Percentiles rank a stretch among this genome's conserved stretches.
These are phyloP conservation scores for Galeruca laticollis DNA, from an alignment of 2,888 invertebrate genomes.

Conservation along the genomic window DNA sequence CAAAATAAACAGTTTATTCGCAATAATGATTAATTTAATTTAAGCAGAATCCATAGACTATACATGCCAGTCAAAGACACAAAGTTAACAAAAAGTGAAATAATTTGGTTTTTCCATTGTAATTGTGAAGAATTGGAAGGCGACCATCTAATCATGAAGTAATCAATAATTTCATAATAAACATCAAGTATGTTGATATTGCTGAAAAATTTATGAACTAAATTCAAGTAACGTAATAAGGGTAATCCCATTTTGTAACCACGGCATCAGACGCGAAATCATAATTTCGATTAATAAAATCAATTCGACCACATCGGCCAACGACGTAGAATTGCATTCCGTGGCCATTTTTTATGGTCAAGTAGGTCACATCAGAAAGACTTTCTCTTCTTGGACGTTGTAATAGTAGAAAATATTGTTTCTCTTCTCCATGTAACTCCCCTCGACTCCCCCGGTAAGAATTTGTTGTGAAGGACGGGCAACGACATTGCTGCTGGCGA, in stretches of 20 bases:
- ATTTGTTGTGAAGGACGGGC: slow-evolving; percentile 55
- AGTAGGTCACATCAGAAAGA: slow-evolving; percentile 58
- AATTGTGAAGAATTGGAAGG: no score
- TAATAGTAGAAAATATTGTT: slow-evolving; percentile 47
- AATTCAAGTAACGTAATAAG: background rate
- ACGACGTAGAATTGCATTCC: slow-evolving; percentile 54
- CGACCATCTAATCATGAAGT: no score
- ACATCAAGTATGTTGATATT: no score
- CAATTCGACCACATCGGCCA: slow-evolving; percentile 29
- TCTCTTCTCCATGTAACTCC: slow-evolving; percentile 34
- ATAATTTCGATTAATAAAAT: slow-evolving; percentile 13
- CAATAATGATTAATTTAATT: no score
- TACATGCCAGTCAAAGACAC: no score
- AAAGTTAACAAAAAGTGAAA: no score
- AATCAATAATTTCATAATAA: no score
- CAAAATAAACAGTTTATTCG: no score
- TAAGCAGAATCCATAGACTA: no score
- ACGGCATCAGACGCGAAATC: slow-evolving; percentile 9
- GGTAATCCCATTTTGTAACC: slow-evolving; percentile 23
- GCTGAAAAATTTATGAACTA: background rate
- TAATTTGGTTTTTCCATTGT: no score
- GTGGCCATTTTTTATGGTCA: slow-evolving; percentile 55
- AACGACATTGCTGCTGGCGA: slow-evolving; percentile 58
- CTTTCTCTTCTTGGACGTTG: slow-evolving; percentile 57
- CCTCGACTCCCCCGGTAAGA: slow-evolving; percentile 21